Conservation (phyloP, 2,888 invertebrate genomes). For the Ectemnius lituratus region DNA sequence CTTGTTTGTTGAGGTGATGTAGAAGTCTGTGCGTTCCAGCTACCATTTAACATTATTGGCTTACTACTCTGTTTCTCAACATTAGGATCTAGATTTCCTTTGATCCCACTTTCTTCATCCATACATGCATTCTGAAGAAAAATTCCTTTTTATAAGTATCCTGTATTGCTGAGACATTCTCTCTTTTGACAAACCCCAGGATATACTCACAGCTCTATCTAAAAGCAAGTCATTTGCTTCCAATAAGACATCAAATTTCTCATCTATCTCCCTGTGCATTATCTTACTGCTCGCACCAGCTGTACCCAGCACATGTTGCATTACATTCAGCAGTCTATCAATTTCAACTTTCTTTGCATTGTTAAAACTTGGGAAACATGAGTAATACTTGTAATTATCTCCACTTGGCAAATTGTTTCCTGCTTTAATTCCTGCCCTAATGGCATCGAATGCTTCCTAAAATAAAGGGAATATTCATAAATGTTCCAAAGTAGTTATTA, state of each 20-base stretch:
- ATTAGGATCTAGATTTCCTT: constrained; percentile 79
- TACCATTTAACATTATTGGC: constrained; percentile 79
- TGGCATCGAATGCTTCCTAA: constrained; percentile 83
- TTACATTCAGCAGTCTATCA: constrained; percentile 82
- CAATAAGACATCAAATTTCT: constrained; percentile 87
- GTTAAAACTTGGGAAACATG: constrained; percentile 87
- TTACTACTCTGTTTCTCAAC: constrained; percentile 78
- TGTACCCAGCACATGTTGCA: constrained; percentile 80
- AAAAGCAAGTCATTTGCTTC: constrained; percentile 91
- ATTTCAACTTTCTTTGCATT: constrained; percentile 83
- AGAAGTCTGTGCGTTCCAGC: constrained; percentile 80
- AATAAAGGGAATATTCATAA: not conserved
- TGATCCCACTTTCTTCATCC: constrained; percentile 84
- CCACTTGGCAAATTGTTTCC: constrained; percentile 87
- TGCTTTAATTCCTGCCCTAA: constrained; percentile 84
- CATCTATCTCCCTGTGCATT: constrained; percentile 80
- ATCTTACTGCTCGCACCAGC: constrained; percentile 81
- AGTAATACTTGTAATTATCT: constrained; percentile 85
- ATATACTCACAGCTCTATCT: constrained; percentile 85
- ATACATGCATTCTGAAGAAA: constrained; percentile 77
- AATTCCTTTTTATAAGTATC: constrained; percentile 6
- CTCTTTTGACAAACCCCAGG: not conserved
- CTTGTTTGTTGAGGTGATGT: not conserved
- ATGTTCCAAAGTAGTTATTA: not conserved
- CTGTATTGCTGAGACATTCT: not conserved